Evolutionary conservation across 2,888 invertebrate genomes (phyloP).

Genomic region (Chorisops tibialis): DNA sequence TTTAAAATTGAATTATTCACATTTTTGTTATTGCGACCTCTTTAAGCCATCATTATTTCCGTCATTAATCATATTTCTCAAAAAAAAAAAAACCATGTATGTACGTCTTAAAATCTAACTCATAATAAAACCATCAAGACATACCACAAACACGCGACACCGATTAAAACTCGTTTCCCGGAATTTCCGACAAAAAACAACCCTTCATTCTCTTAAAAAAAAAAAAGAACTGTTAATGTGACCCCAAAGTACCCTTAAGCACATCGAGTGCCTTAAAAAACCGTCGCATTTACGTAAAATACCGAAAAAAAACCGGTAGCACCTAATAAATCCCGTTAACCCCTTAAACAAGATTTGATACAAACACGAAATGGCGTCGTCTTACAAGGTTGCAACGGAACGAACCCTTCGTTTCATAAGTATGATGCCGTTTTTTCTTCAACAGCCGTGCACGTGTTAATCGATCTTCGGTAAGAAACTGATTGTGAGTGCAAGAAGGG

Average conservation of each 20-base stretch:
- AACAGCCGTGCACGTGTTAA: slow-evolving; percentile 21
- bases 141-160: slow-evolving; percentile 23
- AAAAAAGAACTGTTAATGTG: slow-evolving; percentile 25
- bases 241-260: slow-evolving; percentile 20
- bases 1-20: too few species aligned
- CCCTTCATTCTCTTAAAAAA: slow-evolving; percentile 15
- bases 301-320: slow-evolving; percentile 15
- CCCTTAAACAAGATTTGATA: slow-evolving; percentile 10
- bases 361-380: slow-evolving; percentile 8
- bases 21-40: too few species aligned
- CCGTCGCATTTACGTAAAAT: slow-evolving; percentile 5
- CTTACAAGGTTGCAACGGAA: slow-evolving; percentile 22
- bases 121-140: slow-evolving; percentile 15
- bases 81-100: neutral
- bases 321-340: slow-evolving; percentile 28
- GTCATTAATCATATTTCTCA: too few species aligned
- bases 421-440: neutral
- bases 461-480: neutral
- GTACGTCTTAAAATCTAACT: too few species aligned
- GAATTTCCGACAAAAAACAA: slow-evolving; percentile 13
- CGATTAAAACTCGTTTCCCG: slow-evolving; percentile 20
- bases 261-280: slow-evolving; percentile 7
- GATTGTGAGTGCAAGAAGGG: too few species aligned
- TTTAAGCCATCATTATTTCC: too few species aligned
- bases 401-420: neutral